Percentiles rank a stretch among this genome's conserved stretches.
These are phyloP conservation scores for Wasmannia auropunctata DNA, from an alignment of 1,140 invertebrate species.

Conservation along the genomic window DNA sequence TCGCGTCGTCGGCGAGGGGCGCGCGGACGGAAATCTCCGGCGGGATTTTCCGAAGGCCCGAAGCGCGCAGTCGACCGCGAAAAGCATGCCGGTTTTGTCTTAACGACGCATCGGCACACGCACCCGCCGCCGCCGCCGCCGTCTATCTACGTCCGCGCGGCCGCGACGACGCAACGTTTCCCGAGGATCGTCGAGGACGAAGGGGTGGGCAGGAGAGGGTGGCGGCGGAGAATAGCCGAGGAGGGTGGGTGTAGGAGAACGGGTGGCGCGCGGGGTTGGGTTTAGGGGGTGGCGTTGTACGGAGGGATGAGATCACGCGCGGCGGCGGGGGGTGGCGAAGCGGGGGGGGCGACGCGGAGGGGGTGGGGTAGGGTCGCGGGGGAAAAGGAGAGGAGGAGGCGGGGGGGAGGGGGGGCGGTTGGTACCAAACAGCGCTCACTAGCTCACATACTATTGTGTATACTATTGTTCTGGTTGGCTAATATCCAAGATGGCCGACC, in stretches of 20 bases:
- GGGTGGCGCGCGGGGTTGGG: slow-evolving; percentile 50
- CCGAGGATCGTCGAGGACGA: slow-evolving; percentile 52
- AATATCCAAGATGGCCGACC: slow-evolving; percentile 84
- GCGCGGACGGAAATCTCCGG: not conserved
- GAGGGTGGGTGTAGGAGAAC: slow-evolving; percentile 51
- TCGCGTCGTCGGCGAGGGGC: not conserved
- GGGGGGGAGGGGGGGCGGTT: slow-evolving; percentile 57
- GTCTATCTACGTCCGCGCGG: slow-evolving; percentile 20
- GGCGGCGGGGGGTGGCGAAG: slow-evolving; percentile 43
- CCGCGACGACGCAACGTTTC: slow-evolving; percentile 49
- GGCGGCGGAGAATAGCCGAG: slow-evolving; percentile 58
- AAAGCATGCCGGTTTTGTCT: slow-evolving; percentile 44
- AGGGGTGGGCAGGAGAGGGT: slow-evolving; percentile 30
- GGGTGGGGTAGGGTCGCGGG: slow-evolving; percentile 45
- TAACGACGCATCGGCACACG: slow-evolving; percentile 28
- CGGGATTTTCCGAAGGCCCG: not conserved
- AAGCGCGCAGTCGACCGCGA: slow-evolving; percentile 16
- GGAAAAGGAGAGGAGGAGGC: not conserved
- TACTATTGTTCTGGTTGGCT: slow-evolving; percentile 85
- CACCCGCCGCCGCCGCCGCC: no score
- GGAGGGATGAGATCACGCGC: slow-evolving; percentile 58
- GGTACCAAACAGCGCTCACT: slow-evolving; percentile 80
- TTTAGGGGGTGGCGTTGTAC: slow-evolving; percentile 41
- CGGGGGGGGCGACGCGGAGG: slow-evolving; percentile 39
- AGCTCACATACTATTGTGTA: slow-evolving; percentile 83